These are phyloP conservation scores for Diplodus sargus DNA, from an alignment of 2,797 vertebrate species.

Conservation along the genomic window DNA sequence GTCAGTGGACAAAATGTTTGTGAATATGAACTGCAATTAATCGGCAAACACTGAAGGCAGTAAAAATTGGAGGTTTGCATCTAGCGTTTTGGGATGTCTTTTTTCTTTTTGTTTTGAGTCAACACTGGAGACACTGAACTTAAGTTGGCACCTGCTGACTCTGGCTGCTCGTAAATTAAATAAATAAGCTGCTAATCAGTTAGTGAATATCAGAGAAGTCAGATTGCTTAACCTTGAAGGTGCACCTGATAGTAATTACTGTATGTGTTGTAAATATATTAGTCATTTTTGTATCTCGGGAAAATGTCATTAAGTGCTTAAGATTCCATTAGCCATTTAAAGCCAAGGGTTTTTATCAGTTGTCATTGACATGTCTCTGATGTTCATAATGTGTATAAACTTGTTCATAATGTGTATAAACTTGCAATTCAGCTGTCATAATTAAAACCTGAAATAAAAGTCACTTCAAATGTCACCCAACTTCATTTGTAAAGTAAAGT, in stretches of 20 bases:
- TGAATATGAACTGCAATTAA: background rate
- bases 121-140: background rate
- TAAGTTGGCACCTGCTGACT: background rate
- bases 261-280: background rate
- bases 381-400: too few species aligned
- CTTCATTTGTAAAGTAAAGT: too few species aligned
- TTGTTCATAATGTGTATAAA: too few species aligned
- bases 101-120: background rate
- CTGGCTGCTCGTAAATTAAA: constrained; percentile 17
- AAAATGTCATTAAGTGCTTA: background rate
- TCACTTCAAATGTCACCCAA: too few species aligned
- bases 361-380: too few species aligned
- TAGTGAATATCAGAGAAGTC: constrained; percentile 20
- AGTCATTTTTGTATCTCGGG: background rate
- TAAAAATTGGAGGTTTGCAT: background rate
- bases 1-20: background rate
- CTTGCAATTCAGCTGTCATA: too few species aligned
- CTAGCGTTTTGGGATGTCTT: background rate
- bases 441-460: too few species aligned
- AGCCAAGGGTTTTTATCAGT: background rate
- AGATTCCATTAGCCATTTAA: background rate
- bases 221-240: background rate
- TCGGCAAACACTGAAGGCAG: background rate
- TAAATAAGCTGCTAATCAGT: constrained; percentile 17
- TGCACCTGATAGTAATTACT: background rate